A percentile compares a stretch with the other conserved stretches of the same genome.
Evolutionary conservation across 1,140 invertebrate genomes (phyloP).

Genomic region (Camponotus floridanus): DNA sequence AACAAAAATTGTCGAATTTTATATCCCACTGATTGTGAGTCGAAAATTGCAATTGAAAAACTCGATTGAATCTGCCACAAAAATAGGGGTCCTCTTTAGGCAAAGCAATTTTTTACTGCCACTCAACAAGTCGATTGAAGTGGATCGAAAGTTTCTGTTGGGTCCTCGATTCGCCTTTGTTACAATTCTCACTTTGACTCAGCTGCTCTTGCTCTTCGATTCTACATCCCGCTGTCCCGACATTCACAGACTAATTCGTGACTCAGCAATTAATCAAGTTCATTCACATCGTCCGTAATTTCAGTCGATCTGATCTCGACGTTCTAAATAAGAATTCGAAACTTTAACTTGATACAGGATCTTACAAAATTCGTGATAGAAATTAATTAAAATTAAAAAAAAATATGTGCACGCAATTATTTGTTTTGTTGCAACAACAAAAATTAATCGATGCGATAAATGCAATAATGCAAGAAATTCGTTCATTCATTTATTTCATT

Average conservation of each 20-base stretch:
- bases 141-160: conserved; percentile 63
- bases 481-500: background rate
- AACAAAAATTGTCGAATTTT: conserved; percentile 1
- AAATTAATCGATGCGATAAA: background rate
- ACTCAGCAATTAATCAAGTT: conserved; percentile 79
- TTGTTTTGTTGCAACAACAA: background rate
- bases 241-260: conserved; percentile 78
- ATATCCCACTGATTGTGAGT: background rate
- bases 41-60: conserved; percentile 33
- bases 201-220: conserved; percentile 2
- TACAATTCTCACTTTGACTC: background rate
- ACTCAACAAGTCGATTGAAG: conserved; percentile 56
- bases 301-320: background rate
- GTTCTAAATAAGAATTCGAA: conserved; percentile 16
- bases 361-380: background rate
- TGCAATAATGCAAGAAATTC: background rate
- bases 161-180: conserved; percentile 13
- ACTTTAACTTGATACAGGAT: background rate
- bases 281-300: conserved; percentile 70
- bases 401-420: background rate
- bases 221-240: conserved; percentile 21
- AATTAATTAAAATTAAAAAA: conserved; percentile 10
- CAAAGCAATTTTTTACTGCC: conserved; percentile 69
- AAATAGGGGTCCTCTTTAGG: conserved; percentile 40
- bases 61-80: background rate